Evolutionary conservation across 2,888 invertebrate genomes (phyloP).

Genomic region (Cheilosia urbana): DNA sequence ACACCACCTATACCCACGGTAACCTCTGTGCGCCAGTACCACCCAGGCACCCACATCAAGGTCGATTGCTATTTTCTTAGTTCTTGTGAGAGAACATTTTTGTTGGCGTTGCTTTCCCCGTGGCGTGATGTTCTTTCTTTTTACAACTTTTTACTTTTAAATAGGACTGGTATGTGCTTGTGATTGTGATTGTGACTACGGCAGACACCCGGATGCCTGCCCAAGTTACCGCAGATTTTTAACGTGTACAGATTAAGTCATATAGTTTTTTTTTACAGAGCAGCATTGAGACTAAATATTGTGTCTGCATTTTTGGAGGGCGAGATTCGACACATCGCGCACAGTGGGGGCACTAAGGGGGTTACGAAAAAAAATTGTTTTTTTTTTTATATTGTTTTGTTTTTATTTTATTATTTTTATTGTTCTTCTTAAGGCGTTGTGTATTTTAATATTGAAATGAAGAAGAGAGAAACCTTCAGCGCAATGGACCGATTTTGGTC

Average conservation of each 20-base stretch:
- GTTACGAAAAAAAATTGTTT: background rate
- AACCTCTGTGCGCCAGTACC: conserved; percentile 30
- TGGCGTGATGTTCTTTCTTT: conserved; percentile 22
- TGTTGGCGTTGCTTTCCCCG: conserved; percentile 41
- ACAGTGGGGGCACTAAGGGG: background rate
- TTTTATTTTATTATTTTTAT: no score
- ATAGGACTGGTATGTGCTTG: background rate
- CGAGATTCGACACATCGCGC: background rate
- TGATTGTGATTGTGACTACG: background rate
- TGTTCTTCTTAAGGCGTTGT: no score
- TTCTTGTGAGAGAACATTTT: conserved; percentile 51
- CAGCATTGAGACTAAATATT: conserved; percentile 20
- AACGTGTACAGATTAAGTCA: conserved; percentile 63
- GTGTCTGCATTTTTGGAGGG: conserved; percentile 4
- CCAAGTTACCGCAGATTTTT: conserved; percentile 51
- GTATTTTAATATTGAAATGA: no score
- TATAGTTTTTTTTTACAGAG: background rate
- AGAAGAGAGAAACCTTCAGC: no score
- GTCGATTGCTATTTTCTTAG: conserved; percentile 74
- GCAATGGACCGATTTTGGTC: no score
- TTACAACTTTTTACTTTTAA: conserved; percentile 15
- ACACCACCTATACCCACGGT: conserved; percentile 3
- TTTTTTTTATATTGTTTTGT: no score
- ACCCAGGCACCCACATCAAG: conserved; percentile 65
- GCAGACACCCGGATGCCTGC: conserved; percentile 42